phyloP scores from a whole-genome alignment of 2,888 invertebrate genomes.

The Dinocampus coccinellae region DNA sequence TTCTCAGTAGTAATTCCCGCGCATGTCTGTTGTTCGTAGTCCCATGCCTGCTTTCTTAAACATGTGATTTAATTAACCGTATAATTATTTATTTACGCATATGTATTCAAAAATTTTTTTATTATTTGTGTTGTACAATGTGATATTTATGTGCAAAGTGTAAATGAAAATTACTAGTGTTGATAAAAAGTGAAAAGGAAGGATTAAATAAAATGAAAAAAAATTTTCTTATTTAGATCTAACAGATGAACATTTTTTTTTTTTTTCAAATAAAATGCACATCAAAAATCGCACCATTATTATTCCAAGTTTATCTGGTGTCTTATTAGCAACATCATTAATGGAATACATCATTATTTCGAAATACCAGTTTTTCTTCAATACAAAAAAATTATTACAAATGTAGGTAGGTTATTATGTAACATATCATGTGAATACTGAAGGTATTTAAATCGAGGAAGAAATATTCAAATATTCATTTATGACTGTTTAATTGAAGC shows the following conservation, averaged over 20 bases:
- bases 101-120: neutral
- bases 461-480: neutral
- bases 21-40: constrained; percentile 21
- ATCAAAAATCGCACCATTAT: neutral
- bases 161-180: neutral
- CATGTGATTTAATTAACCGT: constrained; percentile 4
- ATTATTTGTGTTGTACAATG: neutral
- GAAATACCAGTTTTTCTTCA: neutral
- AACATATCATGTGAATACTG: neutral
- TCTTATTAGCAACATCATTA: neutral
- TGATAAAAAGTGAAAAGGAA: neutral
- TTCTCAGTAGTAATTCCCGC: constrained; percentile 20
- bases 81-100: neutral
- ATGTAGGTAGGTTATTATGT: constrained; percentile 15
- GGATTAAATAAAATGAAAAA: neutral
- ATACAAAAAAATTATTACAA: neutral
- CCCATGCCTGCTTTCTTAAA: constrained; percentile 16
- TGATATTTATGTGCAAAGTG: neutral
- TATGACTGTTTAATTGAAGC: too few relatives aligned
- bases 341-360: neutral
- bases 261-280: too few relatives aligned
- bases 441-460: neutral
- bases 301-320: neutral
- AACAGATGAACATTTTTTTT: neutral
- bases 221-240: neutral